A percentile compares a stretch with the other conserved stretches of the same genome.
Evolutionary conservation across 2,113 vertebrate species (phyloP).

Genomic region (Lichenostomus cassidix): DNA sequence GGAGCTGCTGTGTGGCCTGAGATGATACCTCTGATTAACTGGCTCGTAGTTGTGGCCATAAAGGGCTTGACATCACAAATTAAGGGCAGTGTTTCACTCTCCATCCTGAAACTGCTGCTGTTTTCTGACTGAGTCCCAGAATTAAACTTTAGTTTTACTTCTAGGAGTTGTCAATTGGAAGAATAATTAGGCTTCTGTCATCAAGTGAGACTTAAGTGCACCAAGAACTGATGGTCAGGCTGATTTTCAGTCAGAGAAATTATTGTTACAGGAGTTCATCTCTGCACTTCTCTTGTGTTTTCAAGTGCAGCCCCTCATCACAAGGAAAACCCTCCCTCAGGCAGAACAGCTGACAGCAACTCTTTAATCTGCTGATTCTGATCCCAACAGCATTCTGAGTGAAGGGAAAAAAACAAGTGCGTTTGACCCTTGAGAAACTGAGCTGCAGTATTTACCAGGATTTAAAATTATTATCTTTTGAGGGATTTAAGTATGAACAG

Average conservation of each 20-base stretch:
- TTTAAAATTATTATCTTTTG: constrained; percentile 32
- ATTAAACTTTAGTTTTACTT: background rate
- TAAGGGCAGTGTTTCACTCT: background rate
- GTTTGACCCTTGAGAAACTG: background rate
- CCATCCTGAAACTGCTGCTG: background rate
- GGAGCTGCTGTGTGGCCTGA: rapidly evolving
- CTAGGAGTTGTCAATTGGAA: background rate
- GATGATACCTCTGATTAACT: background rate
- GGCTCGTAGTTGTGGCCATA: background rate
- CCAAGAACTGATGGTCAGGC: background rate
- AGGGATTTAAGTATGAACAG: constrained; percentile 23
- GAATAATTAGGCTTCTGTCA: constrained; percentile 13
- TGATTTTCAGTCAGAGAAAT: constrained; percentile 21
- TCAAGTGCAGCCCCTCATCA: background rate
- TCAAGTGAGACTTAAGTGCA: background rate
- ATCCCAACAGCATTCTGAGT: background rate
- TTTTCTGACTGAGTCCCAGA: background rate
- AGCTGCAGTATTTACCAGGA: background rate
- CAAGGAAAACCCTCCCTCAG: background rate
- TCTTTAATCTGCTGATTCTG: constrained; percentile 42
- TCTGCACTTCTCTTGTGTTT: background rate
- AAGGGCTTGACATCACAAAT: background rate
- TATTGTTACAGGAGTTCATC: background rate
- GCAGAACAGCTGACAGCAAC: constrained; percentile 13
- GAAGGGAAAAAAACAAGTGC: background rate